Evolutionary conservation across 2,888 invertebrate genomes (phyloP), one percentile per base, ranked within the genome.

Genomic region (Andricus curvator): DNA sequence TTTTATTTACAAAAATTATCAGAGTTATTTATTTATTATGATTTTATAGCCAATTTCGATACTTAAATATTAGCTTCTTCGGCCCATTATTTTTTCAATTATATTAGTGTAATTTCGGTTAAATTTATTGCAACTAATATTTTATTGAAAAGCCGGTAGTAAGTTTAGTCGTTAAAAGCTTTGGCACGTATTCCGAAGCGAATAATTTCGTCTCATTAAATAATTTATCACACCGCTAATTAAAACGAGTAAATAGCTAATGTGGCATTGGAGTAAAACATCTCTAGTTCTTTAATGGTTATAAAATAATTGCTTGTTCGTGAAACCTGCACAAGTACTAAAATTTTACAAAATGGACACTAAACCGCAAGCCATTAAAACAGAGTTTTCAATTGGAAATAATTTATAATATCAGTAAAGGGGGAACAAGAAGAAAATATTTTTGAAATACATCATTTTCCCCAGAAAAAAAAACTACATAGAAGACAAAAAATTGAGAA

Each of bases 181-280:
- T 33, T 74, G 74, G 74, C 74, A 74, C n/a, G n/a, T 33, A 9
- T 51, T 51, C 15, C 51, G n/a, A 25, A 20, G 74, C 33, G 51
- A 74, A 74, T 74, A 11, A 74, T 37, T 60, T n/a, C 13, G n/a
- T 56, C 33, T 74, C 56, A 33, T 51, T 13, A 37, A 51, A 74
- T 74, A 74, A 74, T 74, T 74, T 29, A 56, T 74, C 33, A 74
- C 8, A 22, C 74, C 60, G 74, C 33, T 74, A 74, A 74, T 74
- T 74, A 74, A 74, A 56, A n/a, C 51, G 13, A 29, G 4, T 74
- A 51, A 70, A 37, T 74, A 33, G 56, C 29, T 56, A 11, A 33
- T 37, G 20, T 20, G n/a, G 17, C 20, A 70, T 70, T 56, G 37
- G 6, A 56, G 4, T 48, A 51, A 13, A 33, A 51, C 33, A 48